Conservation (phyloP, 2,797 vertebrate genomes). For the Valencia hispanica region DNA sequence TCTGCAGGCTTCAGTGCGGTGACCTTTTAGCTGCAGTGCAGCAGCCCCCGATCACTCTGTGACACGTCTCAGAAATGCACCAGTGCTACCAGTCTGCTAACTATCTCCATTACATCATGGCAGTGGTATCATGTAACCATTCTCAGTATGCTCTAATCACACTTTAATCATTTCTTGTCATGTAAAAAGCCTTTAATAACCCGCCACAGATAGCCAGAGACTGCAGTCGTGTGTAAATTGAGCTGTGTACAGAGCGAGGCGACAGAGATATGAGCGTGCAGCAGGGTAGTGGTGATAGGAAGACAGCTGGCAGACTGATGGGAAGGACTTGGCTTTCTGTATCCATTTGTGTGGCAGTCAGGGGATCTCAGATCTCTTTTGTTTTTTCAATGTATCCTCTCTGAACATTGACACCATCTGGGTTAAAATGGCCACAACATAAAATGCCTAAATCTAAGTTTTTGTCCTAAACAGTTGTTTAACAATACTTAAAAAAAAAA, state of each 20-base stretch:
- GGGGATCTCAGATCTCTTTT: neutral
- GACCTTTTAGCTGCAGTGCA: slow-evolving; percentile 43
- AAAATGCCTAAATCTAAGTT: neutral
- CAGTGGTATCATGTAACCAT: slow-evolving; percentile 26
- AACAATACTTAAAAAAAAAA: too few species aligned
- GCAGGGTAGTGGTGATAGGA: slow-evolving; percentile 42
- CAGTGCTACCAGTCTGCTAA: slow-evolving; percentile 10
- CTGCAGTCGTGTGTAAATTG: slow-evolving; percentile 56
- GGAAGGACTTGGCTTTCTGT: slow-evolving; percentile 44
- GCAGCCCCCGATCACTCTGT: slow-evolving; percentile 13
- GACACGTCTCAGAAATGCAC: slow-evolving; percentile 29
- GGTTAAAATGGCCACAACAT: neutral
- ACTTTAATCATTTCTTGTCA: slow-evolving; percentile 31
- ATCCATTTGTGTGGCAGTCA: slow-evolving; percentile 10
- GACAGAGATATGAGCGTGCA: slow-evolving; percentile 40
- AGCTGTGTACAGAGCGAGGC: slow-evolving; percentile 46
- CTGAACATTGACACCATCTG: neutral
- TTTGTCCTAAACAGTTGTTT: too few species aligned
- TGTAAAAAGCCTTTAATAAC: slow-evolving; percentile 49
- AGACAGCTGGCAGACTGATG: slow-evolving; percentile 59
- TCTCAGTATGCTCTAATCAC: slow-evolving; percentile 22
- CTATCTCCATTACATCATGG: slow-evolving; percentile 41
- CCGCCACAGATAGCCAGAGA: slow-evolving; percentile 41
- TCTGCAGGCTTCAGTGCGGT: slow-evolving; percentile 22
- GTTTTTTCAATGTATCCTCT: neutral